Evolutionary conservation across 1,140 invertebrate species (phyloP), one percentile per base, ranked within the genome.

Genomic region (Neelides sp.): DNA sequence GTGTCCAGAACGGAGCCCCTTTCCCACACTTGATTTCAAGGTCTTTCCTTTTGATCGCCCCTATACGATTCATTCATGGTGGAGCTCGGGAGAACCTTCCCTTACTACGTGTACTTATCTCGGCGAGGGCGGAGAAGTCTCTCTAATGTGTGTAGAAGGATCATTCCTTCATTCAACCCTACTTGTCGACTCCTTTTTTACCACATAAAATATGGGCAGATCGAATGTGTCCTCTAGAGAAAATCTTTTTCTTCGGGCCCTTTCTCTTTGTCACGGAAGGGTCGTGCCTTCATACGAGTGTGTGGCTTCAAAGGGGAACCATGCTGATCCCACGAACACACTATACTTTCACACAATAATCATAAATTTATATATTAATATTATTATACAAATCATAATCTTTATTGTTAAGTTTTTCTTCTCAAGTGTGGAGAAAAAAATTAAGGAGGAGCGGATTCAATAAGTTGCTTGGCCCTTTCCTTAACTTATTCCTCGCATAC

Each of bases 21-120:
- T 56, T 56, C 54, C 54, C 54, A 56, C 54, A 56, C 49, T 56
- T 56, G 49, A 56, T 56, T 50, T 56, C 54, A 56, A 56, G 54
- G 54, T 52, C 54, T 34, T 48, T 50, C 34, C 43, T 43, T n/a
- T 52, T 56, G 44, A 56, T 55, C 48, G 48, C 51, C 42, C 30
- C 22, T 20, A 32, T 32, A 20, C 36, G n/a, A n/a, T n/a, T n/a
- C n/a, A n/a, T n/a, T n/a, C n/a, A n/a, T n/a, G n/a, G n/a, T n/a
- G n/a, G n/a, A n/a, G n/a, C n/a, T n/a, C n/a, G n/a, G n/a, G n/a
- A n/a, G n/a, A n/a, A n/a, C n/a, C n/a, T n/a, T n/a, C n/a, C n/a
- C n/a, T n/a, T n/a, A n/a, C n/a, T n/a, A n/a, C n/a, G n/a, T n/a
- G n/a, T n/a, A n/a, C n/a, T n/a, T n/a, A n/a, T n/a, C n/a, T n/a